Evolutionary conservation across 1,140 invertebrate genomes (phyloP).

Genomic region (Delia radicum): DNA sequence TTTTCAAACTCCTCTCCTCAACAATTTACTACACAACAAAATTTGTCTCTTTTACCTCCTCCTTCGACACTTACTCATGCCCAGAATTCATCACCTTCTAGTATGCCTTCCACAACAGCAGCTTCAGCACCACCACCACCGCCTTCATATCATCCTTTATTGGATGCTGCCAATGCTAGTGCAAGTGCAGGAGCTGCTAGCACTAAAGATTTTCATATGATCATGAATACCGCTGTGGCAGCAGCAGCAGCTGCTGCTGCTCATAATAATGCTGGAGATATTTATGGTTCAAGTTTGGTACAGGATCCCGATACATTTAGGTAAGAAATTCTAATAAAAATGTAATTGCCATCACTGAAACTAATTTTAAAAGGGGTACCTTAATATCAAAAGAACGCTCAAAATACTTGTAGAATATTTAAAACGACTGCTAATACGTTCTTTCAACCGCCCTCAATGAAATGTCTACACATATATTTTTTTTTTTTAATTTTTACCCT

Average conservation of each 20-base stretch:
- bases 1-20: background rate
- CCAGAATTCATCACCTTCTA: background rate
- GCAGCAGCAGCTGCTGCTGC: conserved; percentile 43
- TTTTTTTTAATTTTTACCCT: too few species aligned
- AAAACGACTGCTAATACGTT: too few species aligned
- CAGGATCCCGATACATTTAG: conserved; percentile 55
- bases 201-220: conserved; percentile 51
- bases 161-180: conserved; percentile 47
- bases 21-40: conserved; percentile 4
- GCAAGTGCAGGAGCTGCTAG: conserved; percentile 47
- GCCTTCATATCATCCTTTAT: conserved; percentile 46
- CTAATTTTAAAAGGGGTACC: background rate
- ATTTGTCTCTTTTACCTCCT: background rate
- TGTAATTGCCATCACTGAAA: too few species aligned
- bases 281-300: conserved; percentile 38
- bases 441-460: too few species aligned
- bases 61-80: conserved; percentile 28
- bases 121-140: conserved; percentile 32
- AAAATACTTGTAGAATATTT: too few species aligned
- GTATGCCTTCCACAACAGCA: conserved; percentile 6
- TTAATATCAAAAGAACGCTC: too few species aligned
- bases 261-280: background rate
- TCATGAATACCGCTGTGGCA: conserved; percentile 53
- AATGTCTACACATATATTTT: too few species aligned
- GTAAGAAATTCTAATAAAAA: too few species aligned